phyloP scores from a whole-genome alignment of 1,140 invertebrate genomes.

The Neuroterus valhalla region DNA sequence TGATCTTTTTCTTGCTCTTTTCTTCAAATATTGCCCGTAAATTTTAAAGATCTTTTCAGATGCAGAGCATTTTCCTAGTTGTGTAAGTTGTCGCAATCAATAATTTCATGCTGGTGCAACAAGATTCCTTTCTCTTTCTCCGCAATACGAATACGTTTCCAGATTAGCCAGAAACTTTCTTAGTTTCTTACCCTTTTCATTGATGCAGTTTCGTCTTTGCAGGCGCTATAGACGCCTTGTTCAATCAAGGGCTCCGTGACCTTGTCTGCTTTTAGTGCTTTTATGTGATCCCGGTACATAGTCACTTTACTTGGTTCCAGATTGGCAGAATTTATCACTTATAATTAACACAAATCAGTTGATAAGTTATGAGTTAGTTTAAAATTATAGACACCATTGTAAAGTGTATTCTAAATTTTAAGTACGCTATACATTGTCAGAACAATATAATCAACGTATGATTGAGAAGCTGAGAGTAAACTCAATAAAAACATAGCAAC shows the following conservation, averaged over 20 bases:
- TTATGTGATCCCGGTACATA: background rate
- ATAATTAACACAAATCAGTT: background rate
- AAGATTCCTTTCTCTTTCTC: conserved; percentile 27
- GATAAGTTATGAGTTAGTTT: too few relatives aligned
- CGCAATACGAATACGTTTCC: conserved; percentile 10
- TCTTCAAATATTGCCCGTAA: background rate
- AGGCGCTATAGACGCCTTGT: background rate
- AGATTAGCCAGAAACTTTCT: conserved; percentile 14
- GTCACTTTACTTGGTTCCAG: background rate
- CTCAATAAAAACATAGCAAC: background rate
- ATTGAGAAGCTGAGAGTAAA: too few relatives aligned
- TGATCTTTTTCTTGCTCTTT: background rate
- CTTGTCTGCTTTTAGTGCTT: conserved; percentile 10
- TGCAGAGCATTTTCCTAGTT: background rate
- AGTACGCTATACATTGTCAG: too few relatives aligned
- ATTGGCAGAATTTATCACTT: background rate
- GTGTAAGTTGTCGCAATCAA: background rate
- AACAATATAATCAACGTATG: too few relatives aligned
- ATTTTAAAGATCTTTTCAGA: background rate
- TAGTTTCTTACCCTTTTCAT: conserved; percentile 15
- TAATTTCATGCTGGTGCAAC: conserved; percentile 5
- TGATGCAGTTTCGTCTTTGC: background rate
- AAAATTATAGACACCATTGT: too few relatives aligned
- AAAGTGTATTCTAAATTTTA: too few relatives aligned
- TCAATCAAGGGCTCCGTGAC: conserved; percentile 20